phyloP scores from a whole-genome alignment of 2,888 invertebrate species.

The Leucophora obtusa region DNA sequence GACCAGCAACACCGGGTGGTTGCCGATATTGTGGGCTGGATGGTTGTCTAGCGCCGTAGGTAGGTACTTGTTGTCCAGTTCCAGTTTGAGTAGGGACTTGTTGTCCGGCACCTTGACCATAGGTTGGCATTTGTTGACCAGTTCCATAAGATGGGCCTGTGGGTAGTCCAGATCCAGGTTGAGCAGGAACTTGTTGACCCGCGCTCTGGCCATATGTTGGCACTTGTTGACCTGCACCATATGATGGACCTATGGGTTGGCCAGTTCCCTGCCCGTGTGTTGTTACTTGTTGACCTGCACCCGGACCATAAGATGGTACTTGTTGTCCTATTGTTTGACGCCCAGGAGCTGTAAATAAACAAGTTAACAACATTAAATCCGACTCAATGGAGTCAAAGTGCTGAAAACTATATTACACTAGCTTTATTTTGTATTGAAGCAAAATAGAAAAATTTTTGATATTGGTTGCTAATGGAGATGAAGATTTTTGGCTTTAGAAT shows the following conservation, averaged over 20 bases:
- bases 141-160: background rate
- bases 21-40: constrained; percentile 46
- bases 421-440: too few species aligned
- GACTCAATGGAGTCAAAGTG: too few species aligned
- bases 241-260: background rate
- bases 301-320: background rate
- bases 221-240: background rate
- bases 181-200: background rate
- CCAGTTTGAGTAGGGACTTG: constrained; percentile 34
- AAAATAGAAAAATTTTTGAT: too few species aligned
- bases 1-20: constrained; percentile 26
- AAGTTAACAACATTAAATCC: too few species aligned
- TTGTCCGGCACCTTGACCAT: constrained; percentile 28
- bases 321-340: background rate
- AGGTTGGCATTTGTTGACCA: background rate
- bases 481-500: too few species aligned
- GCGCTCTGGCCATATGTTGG: background rate
- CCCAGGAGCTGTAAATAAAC: too few species aligned
- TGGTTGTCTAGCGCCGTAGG: constrained; percentile 29
- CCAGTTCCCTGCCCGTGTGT: background rate
- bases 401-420: too few species aligned
- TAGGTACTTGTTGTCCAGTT: constrained; percentile 17
- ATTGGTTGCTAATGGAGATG: too few species aligned
- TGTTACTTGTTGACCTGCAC: background rate
- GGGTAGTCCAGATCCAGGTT: constrained; percentile 6